Evolutionary conservation across 2,113 vertebrate genomes (phyloP).

Genomic region (Sceloporus undulatus): DNA sequence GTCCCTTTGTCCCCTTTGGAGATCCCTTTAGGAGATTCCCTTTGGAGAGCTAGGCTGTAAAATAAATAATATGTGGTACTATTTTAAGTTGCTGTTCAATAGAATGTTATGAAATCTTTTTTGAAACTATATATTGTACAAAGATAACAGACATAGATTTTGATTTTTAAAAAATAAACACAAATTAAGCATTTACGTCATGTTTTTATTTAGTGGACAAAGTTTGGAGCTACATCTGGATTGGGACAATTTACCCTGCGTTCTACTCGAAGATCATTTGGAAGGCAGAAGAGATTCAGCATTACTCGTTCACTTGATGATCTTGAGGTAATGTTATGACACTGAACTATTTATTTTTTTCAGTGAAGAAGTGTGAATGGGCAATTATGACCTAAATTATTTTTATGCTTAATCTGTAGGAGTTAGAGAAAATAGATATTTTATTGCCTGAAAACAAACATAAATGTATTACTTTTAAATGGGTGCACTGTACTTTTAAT

Average conservation of each 20-base stretch:
- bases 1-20: too few relatives aligned
- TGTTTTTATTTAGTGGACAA: conserved; percentile 75
- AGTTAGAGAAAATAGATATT: background rate
- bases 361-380: background rate
- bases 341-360: background rate
- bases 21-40: too few relatives aligned
- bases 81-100: background rate
- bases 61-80: background rate
- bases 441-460: background rate
- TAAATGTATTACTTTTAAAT: background rate
- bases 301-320: conserved; percentile 90
- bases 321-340: conserved; percentile 82
- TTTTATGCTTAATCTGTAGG: background rate
- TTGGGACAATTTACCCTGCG: conserved; percentile 80
- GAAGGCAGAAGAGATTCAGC: conserved; percentile 86
- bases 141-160: background rate
- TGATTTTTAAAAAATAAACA: background rate
- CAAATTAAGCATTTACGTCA: background rate
- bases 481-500: background rate
- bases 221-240: conserved; percentile 79
- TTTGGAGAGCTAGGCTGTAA: background rate
- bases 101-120: background rate
- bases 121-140: background rate
- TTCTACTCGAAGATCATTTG: conserved; percentile 83
- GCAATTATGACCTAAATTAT: background rate